Evolutionary conservation across 2,797 vertebrate genomes (phyloP), one percentile per base, ranked within the genome.

Genomic region (Galaxias olidus): DNA sequence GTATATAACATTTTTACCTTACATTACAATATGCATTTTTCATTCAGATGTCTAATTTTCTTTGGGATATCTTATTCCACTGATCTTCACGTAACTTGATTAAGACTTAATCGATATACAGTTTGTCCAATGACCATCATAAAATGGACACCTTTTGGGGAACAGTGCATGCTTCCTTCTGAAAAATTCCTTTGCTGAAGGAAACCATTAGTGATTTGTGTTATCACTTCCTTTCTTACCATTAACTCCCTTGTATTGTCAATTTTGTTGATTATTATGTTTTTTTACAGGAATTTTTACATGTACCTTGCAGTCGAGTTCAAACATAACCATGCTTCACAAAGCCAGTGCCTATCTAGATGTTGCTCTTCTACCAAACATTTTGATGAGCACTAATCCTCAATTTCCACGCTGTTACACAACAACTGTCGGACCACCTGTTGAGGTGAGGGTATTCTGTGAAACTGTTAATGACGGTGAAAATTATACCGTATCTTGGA

Each of bases 401-500:
- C 15, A 48, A 12, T 92, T 87, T 71, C 89, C 88, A 1, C 43
- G 0, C 9, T 93, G 91, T 19, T 0, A 30, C 30, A 30, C 30
- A 0, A 0, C 0, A 0, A 0, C 0, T 0, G 0, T 0, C 0
- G 0, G 9, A 0, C 0, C 0, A 0, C 0, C 11, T 0, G 0
- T 0, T 0, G n/a, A n/a, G n/a, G 14, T 87, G 4, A 0, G 0
- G 0, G 48, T 65, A 4, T 1, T 0, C 0, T 92, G 88, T 75
- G 11, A 58, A 0, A 81, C 84, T 4, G 0, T 0, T 12, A 49
- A 1, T 0, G 72, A 9, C 41, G 2, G 0, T 0, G 84, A 89
- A 65, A 40, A 0, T 0, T 91, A 88, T 13, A 11, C 0, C 0
- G 69, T 88, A 19, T 1, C 0, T 0, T 90, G 87, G 89, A 0